Conservation (phyloP, 2,797 vertebrate species). For the Sebastes oblongus region DNA sequence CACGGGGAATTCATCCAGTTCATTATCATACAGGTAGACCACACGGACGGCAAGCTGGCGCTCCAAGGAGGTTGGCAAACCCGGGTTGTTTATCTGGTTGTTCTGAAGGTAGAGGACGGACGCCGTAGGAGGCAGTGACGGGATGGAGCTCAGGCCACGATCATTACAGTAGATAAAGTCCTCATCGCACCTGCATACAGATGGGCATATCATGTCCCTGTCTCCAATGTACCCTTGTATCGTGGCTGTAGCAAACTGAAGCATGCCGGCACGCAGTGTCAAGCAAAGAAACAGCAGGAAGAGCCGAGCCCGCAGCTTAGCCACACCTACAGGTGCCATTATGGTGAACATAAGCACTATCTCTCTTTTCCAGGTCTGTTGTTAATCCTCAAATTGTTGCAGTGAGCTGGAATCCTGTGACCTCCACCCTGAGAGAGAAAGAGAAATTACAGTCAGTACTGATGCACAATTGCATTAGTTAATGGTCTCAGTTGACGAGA, state of each 20-base stretch:
- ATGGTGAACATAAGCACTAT: constrained; percentile 49
- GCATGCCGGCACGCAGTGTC: constrained; percentile 82
- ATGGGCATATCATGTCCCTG: constrained; percentile 85
- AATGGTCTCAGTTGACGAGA: not conserved
- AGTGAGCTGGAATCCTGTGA: constrained; percentile 62
- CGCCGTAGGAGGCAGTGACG: constrained; percentile 88
- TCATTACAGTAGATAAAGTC: constrained; percentile 97
- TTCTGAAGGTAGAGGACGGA: constrained; percentile 96
- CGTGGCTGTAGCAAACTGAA: constrained; percentile 78
- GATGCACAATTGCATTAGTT: constrained; percentile 21
- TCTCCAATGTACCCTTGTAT: constrained; percentile 77
- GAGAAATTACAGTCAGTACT: constrained; percentile 46
- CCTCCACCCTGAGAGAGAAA: constrained; percentile 74
- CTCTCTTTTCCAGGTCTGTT: constrained; percentile 43
- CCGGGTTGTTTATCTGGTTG: constrained; percentile 93
- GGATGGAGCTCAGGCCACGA: constrained; percentile 90
- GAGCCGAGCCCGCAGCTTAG: constrained; percentile 83
- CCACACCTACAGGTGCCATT: constrained; percentile 77
- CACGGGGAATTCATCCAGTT: constrained; percentile 90
- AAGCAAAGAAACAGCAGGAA: constrained; percentile 85
- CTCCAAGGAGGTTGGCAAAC: constrained; percentile 88
- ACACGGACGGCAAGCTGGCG: constrained; percentile 85
- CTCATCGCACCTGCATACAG: constrained; percentile 92
- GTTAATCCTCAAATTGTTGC: constrained; percentile 58
- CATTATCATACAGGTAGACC: constrained; percentile 96